Conservation (phyloP, 2,888 invertebrate species). For the Calephelis perditalis region DNA sequence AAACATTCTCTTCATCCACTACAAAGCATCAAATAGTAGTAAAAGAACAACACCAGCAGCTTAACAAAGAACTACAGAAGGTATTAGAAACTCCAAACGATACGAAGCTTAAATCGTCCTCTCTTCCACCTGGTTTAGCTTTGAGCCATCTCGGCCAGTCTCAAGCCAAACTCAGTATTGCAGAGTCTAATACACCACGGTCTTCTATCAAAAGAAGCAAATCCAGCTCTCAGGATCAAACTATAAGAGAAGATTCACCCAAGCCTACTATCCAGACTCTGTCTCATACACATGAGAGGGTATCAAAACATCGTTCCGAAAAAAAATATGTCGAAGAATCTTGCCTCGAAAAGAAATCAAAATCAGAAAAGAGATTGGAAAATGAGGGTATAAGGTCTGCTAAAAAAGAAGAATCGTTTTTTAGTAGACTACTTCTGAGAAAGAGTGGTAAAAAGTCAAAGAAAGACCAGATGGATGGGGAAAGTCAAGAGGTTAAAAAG, state of each 20-base stretch:
- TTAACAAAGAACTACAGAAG: slow-evolving; percentile 60
- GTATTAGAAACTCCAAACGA: slow-evolving; percentile 66
- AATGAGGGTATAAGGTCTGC: slow-evolving; percentile 67
- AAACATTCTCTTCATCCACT: slow-evolving; percentile 75
- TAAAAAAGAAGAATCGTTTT: slow-evolving; percentile 80
- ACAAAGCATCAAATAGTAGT: slow-evolving; percentile 63
- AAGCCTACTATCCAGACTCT: slow-evolving; percentile 43
- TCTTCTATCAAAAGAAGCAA: slow-evolving; percentile 72
- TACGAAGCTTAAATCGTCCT: slow-evolving; percentile 80
- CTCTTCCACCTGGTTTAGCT: slow-evolving; percentile 80
- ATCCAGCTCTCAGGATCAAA: slow-evolving; percentile 70
- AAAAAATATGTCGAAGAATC: slow-evolving; percentile 66
- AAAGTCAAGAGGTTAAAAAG: slow-evolving; percentile 59
- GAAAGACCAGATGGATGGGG: slow-evolving; percentile 67
- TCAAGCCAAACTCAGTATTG: slow-evolving; percentile 72
- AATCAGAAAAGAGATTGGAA: slow-evolving; percentile 67
- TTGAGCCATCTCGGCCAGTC: slow-evolving; percentile 69
- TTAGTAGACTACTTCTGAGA: slow-evolving; percentile 82
- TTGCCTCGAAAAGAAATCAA: slow-evolving; percentile 70
- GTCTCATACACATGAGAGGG: slow-evolving; percentile 55
- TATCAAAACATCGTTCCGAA: slow-evolving; percentile 53
- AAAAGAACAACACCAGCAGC: slow-evolving; percentile 59
- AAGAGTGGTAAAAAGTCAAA: slow-evolving; percentile 85
- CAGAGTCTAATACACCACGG: slow-evolving; percentile 58
- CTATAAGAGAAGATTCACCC: slow-evolving; percentile 52